phyloP scores from a whole-genome alignment of 2,888 invertebrate genomes.

The Dione vanillae region DNA sequence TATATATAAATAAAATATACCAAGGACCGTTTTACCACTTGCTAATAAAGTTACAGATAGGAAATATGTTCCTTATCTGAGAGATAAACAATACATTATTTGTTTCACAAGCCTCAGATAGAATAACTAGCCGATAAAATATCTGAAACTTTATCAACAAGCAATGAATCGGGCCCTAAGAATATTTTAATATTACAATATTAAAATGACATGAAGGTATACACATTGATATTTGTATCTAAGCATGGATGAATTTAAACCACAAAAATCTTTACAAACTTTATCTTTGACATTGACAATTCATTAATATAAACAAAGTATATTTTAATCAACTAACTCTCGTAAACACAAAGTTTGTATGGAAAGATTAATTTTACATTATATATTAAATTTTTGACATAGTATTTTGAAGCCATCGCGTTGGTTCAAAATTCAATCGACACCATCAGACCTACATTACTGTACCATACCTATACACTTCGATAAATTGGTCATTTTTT shows the following conservation, averaged over 20 bases:
- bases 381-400: conserved; percentile 6
- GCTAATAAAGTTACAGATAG: no score
- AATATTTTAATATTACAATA: conserved; percentile 11
- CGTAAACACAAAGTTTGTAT: background rate
- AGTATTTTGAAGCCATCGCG: background rate
- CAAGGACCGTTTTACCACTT: no score
- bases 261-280: background rate
- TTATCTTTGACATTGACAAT: background rate
- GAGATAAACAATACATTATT: no score
- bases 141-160: no score
- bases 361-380: background rate
- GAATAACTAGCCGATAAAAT: no score
- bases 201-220: conserved; percentile 1
- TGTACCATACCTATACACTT: background rate
- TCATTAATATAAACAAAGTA: background rate
- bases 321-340: background rate
- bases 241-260: background rate
- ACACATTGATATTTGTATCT: background rate
- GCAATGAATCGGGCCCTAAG: no score
- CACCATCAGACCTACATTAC: background rate
- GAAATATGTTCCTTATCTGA: no score
- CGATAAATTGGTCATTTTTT: conserved; percentile 40
- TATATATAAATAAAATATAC: conserved; percentile 33
- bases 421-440: conserved; percentile 7
- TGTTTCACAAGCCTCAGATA: no score